Evolutionary conservation across 1,140 invertebrate genomes (phyloP), one percentile per base, ranked within the genome.

Genomic region (Cydia strobilella): DNA sequence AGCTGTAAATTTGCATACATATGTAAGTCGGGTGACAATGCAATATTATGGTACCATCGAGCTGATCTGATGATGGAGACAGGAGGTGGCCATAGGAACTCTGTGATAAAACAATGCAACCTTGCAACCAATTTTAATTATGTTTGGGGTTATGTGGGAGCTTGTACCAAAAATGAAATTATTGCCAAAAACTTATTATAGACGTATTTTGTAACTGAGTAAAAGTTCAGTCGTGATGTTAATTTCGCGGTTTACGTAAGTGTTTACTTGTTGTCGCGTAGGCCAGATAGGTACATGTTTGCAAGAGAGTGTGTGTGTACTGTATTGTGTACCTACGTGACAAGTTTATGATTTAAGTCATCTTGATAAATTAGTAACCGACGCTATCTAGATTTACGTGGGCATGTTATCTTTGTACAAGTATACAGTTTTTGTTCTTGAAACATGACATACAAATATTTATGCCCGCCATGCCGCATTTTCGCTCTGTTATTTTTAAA

Each of bases 311-410:
- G 72, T 54, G 72, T 73, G 20, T 51, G n/a, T 35, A 35, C 27
- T 69, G 27, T 20, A 18, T 35, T 69, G 73, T 45, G 62, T 80
- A 77, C 74, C 51, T 77, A 78, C 78, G 79, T 79, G 84, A 87
- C 77, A 82, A 77, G 80, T 85, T 85, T 84, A 85, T 76, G 76
- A 81, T 79, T 79, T 79, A 75, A 74, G 75, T 82, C 78, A 76
- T 86, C 75, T 79, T 84, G 79, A 84, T 84, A 82, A 80, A 84
- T 83, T 80, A 80, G 81, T 80, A 63, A 73, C 72, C 62, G 73
- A 75, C 73, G 76, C 74, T 84, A 84, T 84, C 81, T 83, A 76
- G 75, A 82, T 82, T 81, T 81, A 84, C 76, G 75, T 77, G 71
- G 48, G 77, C 77, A 79, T 80, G 65, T 78, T 76, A 74, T 74